These are phyloP conservation scores for Sarcophaga bullata DNA, from an alignment of 1,140 invertebrate genomes.

Conservation along the genomic window DNA sequence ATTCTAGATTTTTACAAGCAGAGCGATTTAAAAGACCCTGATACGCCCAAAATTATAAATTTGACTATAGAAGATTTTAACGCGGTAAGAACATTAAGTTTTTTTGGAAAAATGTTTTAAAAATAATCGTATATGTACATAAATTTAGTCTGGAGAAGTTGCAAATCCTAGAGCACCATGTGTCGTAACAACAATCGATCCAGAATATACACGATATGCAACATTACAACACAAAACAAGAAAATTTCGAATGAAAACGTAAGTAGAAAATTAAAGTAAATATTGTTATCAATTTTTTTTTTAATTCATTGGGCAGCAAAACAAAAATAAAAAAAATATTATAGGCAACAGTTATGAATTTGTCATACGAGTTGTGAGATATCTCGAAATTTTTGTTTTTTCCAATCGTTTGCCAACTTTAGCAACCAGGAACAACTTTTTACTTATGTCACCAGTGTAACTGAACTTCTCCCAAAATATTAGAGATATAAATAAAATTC, in stretches of 20 bases:
- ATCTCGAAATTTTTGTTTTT: no score
- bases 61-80: slow-evolving; percentile 60
- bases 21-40: slow-evolving; percentile 55
- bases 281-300: no score
- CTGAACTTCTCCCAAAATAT: no score
- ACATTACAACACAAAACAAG: slow-evolving; percentile 52
- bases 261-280: background rate
- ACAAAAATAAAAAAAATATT: no score
- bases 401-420: no score
- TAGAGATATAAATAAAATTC: no score
- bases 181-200: slow-evolving; percentile 61
- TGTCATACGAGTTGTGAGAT: no score
- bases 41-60: slow-evolving; percentile 53
- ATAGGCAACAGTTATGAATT: no score
- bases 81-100: slow-evolving; percentile 51
- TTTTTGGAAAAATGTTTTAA: background rate
- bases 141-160: slow-evolving; percentile 54
- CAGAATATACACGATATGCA: slow-evolving; percentile 57
- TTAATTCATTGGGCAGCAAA: no score
- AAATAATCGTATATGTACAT: background rate
- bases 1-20: slow-evolving; percentile 53
- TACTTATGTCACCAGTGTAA: no score
- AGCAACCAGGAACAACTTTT: no score
- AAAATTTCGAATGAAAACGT: slow-evolving; percentile 65
- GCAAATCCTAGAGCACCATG: slow-evolving; percentile 61